Base-by-base conservation (phyloP, 92 coral and sea anemone genomes). In the Umimayanthus kanabou region DNA sequence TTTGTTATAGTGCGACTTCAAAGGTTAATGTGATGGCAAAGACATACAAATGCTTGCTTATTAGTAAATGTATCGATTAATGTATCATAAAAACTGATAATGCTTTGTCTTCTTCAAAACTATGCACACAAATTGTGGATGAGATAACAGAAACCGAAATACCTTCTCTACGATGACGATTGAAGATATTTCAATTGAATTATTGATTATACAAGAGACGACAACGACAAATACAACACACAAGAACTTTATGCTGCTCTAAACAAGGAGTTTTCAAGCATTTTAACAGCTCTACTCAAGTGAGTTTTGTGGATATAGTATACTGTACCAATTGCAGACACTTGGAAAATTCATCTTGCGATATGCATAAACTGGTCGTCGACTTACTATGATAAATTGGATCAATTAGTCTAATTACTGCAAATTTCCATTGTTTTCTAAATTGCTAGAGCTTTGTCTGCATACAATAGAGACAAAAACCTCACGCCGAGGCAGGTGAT, bases 321-420 rank as follows among this genome's bases (percentile, higher is more conserved):
- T 47, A 26, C 57, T 45, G 39, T 66, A 42, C 61, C 30, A 64
- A 55, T 40, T 65, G 53, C 64, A 26, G 37, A 80, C 20, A 45
- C 87, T 83, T 43, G 79, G 26, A 37, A 82, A 83, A 26, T 69
- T 47, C 47, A 14, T 16, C 55, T 83, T 71, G 39, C n/a, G 49
- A 64, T 33, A 42, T 43, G 61, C 64, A 66, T 40, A 66, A 42
- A 67, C 61, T 23, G 14, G 39, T 82, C 74, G 40, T 45, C 77
- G 45, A 18, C 69, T 70, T 29, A 29, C 42, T 71, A 49, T 92
- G 92, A 92, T 92, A 53, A 79, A 88, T 85, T 89, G 80, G 91
- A 33, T 86, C 88, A 92, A 89, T 89, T 85, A 85, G 53, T 81
- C 88, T 86, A 88, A 89, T 92, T 89, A 92, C 50, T 82, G 90